A percentile compares a stretch with the other conserved stretches of the same genome.
Evolutionary conservation across 2,888 invertebrate species (phyloP).

Genomic region (Scaptomyza tumidula): DNA sequence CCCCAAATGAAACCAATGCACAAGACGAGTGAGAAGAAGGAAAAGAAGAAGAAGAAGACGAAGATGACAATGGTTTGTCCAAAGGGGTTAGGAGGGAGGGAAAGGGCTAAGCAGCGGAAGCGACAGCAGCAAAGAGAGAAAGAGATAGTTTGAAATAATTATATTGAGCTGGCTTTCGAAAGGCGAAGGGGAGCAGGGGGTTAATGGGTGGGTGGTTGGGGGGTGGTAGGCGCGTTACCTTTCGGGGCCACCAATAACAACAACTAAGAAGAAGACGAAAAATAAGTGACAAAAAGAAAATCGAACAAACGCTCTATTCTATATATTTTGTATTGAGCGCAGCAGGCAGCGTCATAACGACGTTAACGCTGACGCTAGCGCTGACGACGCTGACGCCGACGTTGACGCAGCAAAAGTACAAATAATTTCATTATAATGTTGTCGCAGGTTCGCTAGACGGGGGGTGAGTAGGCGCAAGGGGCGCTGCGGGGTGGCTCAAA

Average conservation of each 20-base stretch:
- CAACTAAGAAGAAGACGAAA: conserved; percentile 20
- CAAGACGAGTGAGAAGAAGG: conserved; percentile 2
- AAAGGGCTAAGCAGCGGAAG: conserved; percentile 52
- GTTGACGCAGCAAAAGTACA: conserved; percentile 60
- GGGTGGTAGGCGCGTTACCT: conserved; percentile 22
- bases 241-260: conserved; percentile 25
- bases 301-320: conserved; percentile 46
- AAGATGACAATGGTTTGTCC: neutral
- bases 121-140: conserved; percentile 40
- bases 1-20: conserved; percentile 33
- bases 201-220: neutral
- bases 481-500: neutral
- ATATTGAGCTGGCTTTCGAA: conserved; percentile 46
- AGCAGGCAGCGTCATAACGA: conserved; percentile 34
- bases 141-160: conserved; percentile 77
- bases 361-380: conserved; percentile 15
- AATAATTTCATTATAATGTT: conserved; percentile 77
- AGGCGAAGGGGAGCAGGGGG: neutral
- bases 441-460: conserved; percentile 35
- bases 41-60: conserved; percentile 24
- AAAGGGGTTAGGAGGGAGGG: conserved; percentile 6
- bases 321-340: conserved; percentile 33
- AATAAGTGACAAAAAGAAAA: conserved; percentile 30
- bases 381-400: conserved; percentile 24
- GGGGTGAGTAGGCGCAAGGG: neutral